A percentile compares a stretch with the other conserved stretches of the same genome.
phyloP scores from a whole-genome alignment of 2,888 invertebrate genomes.

The Drosophila flavopinicola region DNA sequence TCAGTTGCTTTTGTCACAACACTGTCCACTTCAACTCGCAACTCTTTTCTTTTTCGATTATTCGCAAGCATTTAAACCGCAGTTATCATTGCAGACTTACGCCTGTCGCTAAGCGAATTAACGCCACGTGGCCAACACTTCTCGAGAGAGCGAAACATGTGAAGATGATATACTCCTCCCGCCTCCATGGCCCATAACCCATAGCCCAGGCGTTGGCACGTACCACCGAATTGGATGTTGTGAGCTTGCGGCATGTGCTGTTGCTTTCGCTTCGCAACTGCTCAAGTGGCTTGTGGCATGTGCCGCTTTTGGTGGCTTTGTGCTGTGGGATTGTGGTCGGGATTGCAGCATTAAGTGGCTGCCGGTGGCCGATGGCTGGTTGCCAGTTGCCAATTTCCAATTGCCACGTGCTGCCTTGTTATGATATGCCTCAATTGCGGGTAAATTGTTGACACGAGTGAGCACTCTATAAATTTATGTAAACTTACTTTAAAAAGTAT shows the following conservation, averaged over 20 bases:
- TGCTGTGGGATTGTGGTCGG: constrained; percentile 15
- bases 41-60: constrained; percentile 57
- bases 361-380: constrained; percentile 14
- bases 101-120: constrained; percentile 75
- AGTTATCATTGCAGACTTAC: constrained; percentile 70
- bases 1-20: constrained; percentile 48
- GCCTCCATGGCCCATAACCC: not conserved
- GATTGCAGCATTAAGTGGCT: constrained; percentile 46
- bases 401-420: constrained; percentile 63
- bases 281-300: constrained; percentile 64
- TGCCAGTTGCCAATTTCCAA: not conserved
- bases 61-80: constrained; percentile 47
- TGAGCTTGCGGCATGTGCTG: constrained; percentile 25
- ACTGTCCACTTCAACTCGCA: constrained; percentile 50
- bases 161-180: constrained; percentile 28
- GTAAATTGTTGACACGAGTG: constrained; percentile 57
- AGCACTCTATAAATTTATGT: constrained; percentile 17
- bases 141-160: constrained; percentile 64
- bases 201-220: constrained; percentile 41
- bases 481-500: constrained; percentile 10
- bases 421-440: constrained; percentile 57
- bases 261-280: constrained; percentile 43
- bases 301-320: constrained; percentile 39
- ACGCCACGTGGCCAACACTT: constrained; percentile 68
- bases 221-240: constrained; percentile 21